Conservation (phyloP, 2,888 invertebrate species). For the Venustoraphidia nigricollis region DNA sequence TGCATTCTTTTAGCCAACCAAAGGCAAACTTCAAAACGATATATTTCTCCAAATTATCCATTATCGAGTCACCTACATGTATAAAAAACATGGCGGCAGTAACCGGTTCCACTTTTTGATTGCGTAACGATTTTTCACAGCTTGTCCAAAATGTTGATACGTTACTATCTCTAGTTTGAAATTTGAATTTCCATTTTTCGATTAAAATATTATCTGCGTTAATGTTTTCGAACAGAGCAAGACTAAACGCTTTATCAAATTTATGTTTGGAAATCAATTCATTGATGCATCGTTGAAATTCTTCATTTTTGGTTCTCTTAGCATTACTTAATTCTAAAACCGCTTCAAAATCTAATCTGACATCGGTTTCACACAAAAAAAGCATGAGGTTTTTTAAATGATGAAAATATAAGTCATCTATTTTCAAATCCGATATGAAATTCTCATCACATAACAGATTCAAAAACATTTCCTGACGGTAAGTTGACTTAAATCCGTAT, state of each 20-base stretch:
- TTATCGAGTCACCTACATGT: conserved; percentile 34
- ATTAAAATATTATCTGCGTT: conserved; percentile 35
- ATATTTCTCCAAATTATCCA: conserved; percentile 31
- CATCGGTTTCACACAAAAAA: conserved; percentile 38
- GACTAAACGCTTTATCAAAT: conserved; percentile 40
- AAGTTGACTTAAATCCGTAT: conserved; percentile 42
- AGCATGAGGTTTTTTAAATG: conserved; percentile 32
- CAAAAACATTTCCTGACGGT: conserved; percentile 47
- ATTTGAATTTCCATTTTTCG: conserved; percentile 37
- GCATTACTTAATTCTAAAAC: conserved; percentile 21
- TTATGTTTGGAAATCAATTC: conserved; percentile 32
- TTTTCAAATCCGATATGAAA: conserved; percentile 36
- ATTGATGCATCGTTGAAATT: conserved; percentile 37
- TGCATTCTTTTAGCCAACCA: conserved; percentile 21
- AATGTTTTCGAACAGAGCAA: conserved; percentile 35
- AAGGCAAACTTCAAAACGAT: conserved; percentile 24
- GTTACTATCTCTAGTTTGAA: conserved; percentile 30
- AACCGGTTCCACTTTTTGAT: conserved; percentile 41
- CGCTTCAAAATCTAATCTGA: conserved; percentile 33
- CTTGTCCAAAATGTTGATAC: conserved; percentile 36
- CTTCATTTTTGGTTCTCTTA: conserved; percentile 19
- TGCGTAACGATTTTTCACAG: conserved; percentile 44
- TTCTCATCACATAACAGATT: conserved; percentile 38
- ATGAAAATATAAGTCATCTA: conserved; percentile 28
- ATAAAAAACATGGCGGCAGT: conserved; percentile 48